Base-by-base conservation (phyloP, 2,113 vertebrate genomes). In the Salvelinus sp. region DNA sequence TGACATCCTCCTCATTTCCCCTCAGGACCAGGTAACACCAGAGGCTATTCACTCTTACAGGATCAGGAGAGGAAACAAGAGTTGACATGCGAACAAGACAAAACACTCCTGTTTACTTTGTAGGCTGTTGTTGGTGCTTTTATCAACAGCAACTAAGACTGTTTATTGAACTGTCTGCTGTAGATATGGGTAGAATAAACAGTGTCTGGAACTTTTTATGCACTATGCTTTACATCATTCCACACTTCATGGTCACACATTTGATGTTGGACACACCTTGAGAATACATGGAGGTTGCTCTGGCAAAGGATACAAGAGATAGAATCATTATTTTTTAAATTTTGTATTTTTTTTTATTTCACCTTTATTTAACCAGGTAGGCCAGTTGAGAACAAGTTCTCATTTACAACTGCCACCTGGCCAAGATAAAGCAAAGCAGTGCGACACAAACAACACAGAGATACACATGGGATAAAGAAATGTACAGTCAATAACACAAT, bases 21-120 rank as follows among this genome's bases (percentile, higher is more conserved):
- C 72, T 38, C 67, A 25, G 69, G 54, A 18, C 47, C 28, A 72
- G 23, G 14, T 58, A 66, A 18, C 72, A 81, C 60, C 54, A 64
- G 44, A 65, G 66, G 64, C 27, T 25, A 22, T 70, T 33, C 23
- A 10, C 33, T 27, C 60, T 60, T 2, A 7, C 6, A 47, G 57
- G 18, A 18, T 71, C 63, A 69, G 27, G 57, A 62, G 68, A 69
- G 68, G 22, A 22, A n/a, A 14, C 69, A 47, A 70, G 44, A 70
- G 69, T 23, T 48, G 4, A 28, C 69, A 73, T 66, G 22, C 16
- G 30, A 57, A 33, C 4, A 27, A 38, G 22, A 70, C 63, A 73
- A 18, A 9, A n/a, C 48, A 25, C 25, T 58, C 48, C 27, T 60
- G 57, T 22, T 60, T n/a, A 4, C 57, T 60, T 60, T 60, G 57